Evolutionary conservation across 1,140 invertebrate species (phyloP).

Genomic region (Cydia amplana): DNA sequence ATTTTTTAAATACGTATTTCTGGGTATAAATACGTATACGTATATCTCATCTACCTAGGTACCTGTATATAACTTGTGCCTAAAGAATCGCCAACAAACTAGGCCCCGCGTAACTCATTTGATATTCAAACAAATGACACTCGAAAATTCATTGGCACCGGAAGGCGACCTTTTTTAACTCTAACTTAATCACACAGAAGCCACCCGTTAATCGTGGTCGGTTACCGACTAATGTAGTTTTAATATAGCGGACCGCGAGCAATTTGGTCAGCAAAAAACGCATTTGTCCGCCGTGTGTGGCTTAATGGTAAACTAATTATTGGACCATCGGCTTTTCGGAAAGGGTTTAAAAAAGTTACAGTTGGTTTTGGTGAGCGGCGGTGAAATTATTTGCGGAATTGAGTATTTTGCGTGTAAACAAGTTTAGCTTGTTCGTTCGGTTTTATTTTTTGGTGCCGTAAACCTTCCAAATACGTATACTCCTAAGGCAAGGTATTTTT

Average conservation of each 20-base stretch:
- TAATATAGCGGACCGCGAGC: constrained; percentile 28
- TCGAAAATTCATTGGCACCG: constrained; percentile 21
- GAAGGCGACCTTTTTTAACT: constrained; percentile 29
- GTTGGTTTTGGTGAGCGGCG: constrained; percentile 27
- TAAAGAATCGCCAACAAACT: not conserved
- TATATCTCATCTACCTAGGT: no score
- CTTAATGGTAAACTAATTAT: constrained; percentile 36
- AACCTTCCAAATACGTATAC: no score
- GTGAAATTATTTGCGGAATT: constrained; percentile 13
- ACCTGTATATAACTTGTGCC: no score
- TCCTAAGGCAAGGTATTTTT: no score
- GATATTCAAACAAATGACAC: constrained; percentile 20
- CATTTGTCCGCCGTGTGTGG: constrained; percentile 34
- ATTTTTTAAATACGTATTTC: no score
- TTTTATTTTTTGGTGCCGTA: not conserved
- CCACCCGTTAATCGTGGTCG: constrained; percentile 25
- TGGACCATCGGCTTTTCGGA: constrained; percentile 13
- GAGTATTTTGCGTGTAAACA: not conserved
- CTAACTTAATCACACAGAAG: constrained; percentile 29
- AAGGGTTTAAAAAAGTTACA: constrained; percentile 7
- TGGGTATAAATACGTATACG: no score
- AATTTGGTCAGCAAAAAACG: constrained; percentile 33
- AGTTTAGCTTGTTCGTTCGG: not conserved
- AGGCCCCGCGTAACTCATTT: not conserved
- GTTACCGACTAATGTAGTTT: constrained; percentile 34